Conservation (phyloP, 2,113 vertebrate species). For the Ondatra zibethicus region DNA sequence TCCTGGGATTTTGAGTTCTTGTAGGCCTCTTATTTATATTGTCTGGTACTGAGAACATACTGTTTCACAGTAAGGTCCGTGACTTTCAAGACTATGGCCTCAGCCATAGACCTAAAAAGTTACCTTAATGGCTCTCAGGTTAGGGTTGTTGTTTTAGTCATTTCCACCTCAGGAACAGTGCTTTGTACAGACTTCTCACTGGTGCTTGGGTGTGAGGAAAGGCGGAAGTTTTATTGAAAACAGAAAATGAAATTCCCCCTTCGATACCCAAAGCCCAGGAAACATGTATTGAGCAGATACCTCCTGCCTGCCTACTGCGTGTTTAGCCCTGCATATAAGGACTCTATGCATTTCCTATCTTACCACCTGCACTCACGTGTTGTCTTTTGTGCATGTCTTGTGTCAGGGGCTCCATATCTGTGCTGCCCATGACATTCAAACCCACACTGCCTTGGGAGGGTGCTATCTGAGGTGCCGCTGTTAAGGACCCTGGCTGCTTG, state of each 20-base stretch:
- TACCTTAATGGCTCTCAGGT: not conserved
- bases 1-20: not conserved
- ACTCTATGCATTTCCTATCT: not conserved
- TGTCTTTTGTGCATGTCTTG: not conserved
- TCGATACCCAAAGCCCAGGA: not conserved
- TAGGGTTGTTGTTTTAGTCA: not conserved
- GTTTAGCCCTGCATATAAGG: accelerated
- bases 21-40: not conserved
- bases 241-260: not conserved
- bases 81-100: not conserved
- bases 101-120: not conserved
- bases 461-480: not conserved
- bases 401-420: accelerated
- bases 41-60: not conserved
- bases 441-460: not conserved
- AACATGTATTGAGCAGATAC: not conserved
- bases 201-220: too few relatives aligned
- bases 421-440: not conserved
- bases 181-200: not conserved
- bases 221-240: not conserved
- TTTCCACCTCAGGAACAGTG: too few relatives aligned
- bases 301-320: accelerated
- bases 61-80: not conserved
- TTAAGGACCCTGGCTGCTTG: not conserved
- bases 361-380: accelerated